Percentiles rank a stretch among this genome's conserved stretches.
Conservation (phyloP, 1,140 invertebrate species). For the Atopsyche davidsoni region DNA sequence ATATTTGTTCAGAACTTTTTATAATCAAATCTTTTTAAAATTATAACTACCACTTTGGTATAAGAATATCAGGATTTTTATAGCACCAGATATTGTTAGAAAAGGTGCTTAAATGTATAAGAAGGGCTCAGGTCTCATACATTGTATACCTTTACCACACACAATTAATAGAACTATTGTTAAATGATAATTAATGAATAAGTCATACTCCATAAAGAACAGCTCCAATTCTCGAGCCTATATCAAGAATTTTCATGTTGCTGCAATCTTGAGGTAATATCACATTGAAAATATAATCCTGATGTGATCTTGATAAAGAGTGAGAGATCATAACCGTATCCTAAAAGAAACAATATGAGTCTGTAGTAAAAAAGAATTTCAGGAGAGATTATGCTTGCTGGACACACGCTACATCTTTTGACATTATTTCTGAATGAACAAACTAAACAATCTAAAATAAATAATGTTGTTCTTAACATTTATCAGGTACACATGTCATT, state of each 20-base stretch:
- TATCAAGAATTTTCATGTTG: constrained; percentile 58
- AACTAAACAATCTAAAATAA: background rate
- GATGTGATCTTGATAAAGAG: constrained; percentile 56
- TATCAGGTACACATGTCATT: too few species aligned
- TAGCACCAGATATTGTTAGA: too few species aligned
- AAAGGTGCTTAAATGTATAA: too few species aligned
- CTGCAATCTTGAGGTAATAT: constrained; percentile 53
- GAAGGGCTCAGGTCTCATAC: too few species aligned
- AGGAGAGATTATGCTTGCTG: background rate
- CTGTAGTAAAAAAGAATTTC: background rate
- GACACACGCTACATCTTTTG: background rate
- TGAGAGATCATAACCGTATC: constrained; percentile 59
- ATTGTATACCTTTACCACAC: too few species aligned
- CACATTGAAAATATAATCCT: constrained; percentile 59
- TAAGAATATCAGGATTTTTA: too few species aligned
- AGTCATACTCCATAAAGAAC: constrained; percentile 64
- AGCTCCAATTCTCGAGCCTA: constrained; percentile 65
- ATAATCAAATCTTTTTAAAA: constrained; percentile 8
- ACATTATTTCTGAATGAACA: background rate
- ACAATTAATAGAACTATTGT: too few species aligned
- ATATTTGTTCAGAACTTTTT: background rate
- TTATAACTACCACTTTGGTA: too few species aligned
- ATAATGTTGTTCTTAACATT: background rate
- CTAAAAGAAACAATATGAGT: constrained; percentile 30
- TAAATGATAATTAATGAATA: too few species aligned